Conservation (phyloP, 2,888 invertebrate genomes). For the Melieria omissa region DNA sequence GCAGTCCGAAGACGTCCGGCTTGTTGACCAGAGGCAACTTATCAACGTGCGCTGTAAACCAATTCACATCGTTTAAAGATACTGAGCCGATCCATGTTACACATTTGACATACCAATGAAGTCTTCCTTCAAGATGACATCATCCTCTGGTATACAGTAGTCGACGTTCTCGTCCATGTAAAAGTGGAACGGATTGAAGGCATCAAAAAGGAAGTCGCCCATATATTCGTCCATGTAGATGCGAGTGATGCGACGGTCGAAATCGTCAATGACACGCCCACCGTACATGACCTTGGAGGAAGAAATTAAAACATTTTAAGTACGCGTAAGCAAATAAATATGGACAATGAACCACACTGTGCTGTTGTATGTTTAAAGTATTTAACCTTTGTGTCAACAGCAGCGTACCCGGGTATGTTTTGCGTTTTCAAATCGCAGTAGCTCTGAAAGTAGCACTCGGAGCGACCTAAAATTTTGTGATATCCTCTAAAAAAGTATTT, state of each 20-base stretch:
- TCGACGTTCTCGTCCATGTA: conserved; percentile 79
- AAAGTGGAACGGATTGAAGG: conserved; percentile 92
- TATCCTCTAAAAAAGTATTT: too few species aligned
- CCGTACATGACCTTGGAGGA: conserved; percentile 87
- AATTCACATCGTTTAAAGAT: neutral
- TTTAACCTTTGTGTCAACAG: too few species aligned
- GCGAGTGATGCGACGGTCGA: conserved; percentile 85
- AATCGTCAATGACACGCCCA: conserved; percentile 91
- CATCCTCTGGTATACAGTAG: conserved; percentile 78
- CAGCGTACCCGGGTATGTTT: too few species aligned
- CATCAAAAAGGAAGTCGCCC: conserved; percentile 93
- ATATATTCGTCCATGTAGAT: conserved; percentile 95
- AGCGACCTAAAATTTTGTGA: too few species aligned
- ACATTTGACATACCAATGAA: conserved; percentile 73
- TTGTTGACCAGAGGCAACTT: conserved; percentile 83
- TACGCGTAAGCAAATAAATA: neutral
- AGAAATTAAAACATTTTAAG: neutral
- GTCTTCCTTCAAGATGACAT: conserved; percentile 72
- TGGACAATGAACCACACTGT: neutral
- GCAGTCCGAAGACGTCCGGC: conserved; percentile 91
- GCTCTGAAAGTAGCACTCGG: too few species aligned
- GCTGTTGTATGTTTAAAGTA: neutral
- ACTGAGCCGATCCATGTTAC: neutral
- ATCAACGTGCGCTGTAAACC: conserved; percentile 77
- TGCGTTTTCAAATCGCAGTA: too few species aligned